Evolutionary conservation across 2,797 vertebrate species (phyloP).

Genomic region (Myotis planiceps): DNA sequence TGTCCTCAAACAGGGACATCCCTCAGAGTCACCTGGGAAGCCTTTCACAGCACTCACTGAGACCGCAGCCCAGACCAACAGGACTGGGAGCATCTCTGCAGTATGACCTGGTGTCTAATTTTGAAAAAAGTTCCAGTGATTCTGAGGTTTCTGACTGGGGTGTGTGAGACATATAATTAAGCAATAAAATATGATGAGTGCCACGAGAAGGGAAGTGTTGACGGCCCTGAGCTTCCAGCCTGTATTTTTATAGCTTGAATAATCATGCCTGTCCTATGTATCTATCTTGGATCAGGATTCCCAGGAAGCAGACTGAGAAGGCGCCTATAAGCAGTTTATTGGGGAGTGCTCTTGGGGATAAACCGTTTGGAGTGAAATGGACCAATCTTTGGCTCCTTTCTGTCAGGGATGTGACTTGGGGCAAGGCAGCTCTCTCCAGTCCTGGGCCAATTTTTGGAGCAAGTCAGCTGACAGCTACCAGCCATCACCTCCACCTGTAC

Average conservation of each 20-base stretch:
- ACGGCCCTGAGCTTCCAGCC: background rate
- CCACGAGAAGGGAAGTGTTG: background rate
- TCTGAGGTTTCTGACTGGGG: background rate
- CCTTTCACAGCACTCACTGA: background rate
- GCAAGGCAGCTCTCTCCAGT: background rate
- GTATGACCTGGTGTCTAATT: background rate
- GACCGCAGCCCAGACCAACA: fast-evolving
- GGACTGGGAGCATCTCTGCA: background rate
- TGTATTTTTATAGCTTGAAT: background rate
- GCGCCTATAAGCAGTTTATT: background rate
- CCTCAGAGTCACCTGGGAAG: background rate
- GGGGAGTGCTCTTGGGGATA: background rate
- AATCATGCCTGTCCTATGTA: background rate
- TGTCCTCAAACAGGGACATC: background rate
- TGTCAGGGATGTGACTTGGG: background rate
- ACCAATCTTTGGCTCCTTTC: background rate
- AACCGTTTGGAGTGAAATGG: background rate
- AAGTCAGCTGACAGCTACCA: background rate
- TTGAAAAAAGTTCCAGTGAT: background rate
- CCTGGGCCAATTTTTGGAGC: background rate
- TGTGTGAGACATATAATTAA: background rate
- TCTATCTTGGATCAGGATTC: background rate
- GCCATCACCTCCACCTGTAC: fast-evolving
- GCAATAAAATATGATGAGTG: background rate
- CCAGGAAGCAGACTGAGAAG: background rate